These are phyloP conservation scores for Physocephala rufipes DNA, from an alignment of 2,888 invertebrate genomes.

Conservation along the genomic window DNA sequence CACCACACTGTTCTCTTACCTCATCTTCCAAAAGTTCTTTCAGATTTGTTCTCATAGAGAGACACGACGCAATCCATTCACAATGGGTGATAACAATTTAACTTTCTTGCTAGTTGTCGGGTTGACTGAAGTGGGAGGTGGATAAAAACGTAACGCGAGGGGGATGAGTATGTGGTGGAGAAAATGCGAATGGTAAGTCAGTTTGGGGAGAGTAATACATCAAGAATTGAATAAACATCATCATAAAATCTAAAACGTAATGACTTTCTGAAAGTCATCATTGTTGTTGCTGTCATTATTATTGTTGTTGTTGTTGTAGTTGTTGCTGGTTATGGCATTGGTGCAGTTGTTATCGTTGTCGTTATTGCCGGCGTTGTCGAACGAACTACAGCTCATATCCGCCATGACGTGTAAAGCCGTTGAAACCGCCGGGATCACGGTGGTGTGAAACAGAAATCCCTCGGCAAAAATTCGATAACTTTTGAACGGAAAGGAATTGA, in stretches of 20 bases:
- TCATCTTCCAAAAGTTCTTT: too few relatives aligned
- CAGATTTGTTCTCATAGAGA: too few relatives aligned
- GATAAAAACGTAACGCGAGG: background rate
- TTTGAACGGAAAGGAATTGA: too few relatives aligned
- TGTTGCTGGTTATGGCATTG: too few relatives aligned
- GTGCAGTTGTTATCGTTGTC: constrained; percentile 22
- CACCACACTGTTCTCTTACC: too few relatives aligned
- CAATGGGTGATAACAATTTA: too few relatives aligned
- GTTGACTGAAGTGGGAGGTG: background rate
- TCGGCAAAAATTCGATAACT: too few relatives aligned
- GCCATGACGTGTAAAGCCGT: too few relatives aligned
- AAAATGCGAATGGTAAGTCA: background rate
- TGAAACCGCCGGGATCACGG: background rate
- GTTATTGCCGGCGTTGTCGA: constrained; percentile 14
- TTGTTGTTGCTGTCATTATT: constrained; percentile 4
- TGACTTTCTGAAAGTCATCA: constrained; percentile 44
- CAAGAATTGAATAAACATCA: constrained; percentile 49
- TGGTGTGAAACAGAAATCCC: too few relatives aligned
- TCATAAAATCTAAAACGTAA: constrained; percentile 46
- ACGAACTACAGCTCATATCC: background rate
- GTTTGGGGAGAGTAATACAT: constrained; percentile 39
- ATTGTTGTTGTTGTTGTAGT: constrained; percentile 12
- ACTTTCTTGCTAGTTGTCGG: background rate
- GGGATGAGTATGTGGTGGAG: background rate
- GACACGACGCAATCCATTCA: too few relatives aligned